These are phyloP conservation scores for Epizoanthus ramosus DNA, from an alignment of 92 coral and sea anemone genomes.

Conservation along the genomic window DNA sequence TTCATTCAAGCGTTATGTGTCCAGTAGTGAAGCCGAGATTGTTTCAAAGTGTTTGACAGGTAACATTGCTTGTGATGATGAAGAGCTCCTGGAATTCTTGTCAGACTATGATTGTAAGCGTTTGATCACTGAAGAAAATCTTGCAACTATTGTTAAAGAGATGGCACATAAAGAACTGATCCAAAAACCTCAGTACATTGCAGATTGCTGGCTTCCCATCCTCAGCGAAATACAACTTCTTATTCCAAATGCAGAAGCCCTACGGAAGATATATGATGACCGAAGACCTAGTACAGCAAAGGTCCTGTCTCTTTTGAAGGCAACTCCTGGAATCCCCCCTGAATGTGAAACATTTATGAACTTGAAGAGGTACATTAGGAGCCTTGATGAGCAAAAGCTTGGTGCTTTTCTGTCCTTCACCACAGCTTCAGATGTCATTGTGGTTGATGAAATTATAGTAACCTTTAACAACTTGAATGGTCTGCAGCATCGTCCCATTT, in stretches of 20 bases:
- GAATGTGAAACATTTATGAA: too few relatives aligned
- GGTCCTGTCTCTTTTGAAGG: background rate
- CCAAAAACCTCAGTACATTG: conserved; percentile 45
- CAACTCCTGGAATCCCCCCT: conserved; percentile 1
- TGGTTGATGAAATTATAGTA: background rate
- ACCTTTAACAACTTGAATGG: background rate
- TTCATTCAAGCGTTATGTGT: conserved; percentile 48
- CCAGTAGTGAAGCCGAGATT: conserved; percentile 31
- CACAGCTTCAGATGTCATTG: background rate
- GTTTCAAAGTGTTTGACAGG: conserved; percentile 42
- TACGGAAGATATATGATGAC: too few relatives aligned
- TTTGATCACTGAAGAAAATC: conserved; percentile 22
- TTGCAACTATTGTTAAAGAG: conserved; percentile 8
- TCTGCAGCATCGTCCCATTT: background rate
- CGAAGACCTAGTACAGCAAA: too few relatives aligned
- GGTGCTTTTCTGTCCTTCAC: background rate
- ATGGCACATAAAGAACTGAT: conserved; percentile 41
- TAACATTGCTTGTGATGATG: conserved; percentile 40
- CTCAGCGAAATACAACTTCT: conserved; percentile 12
- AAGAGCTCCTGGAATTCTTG: conserved; percentile 54
- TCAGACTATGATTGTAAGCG: conserved; percentile 52
- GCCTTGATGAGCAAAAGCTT: too few relatives aligned
- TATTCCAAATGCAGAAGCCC: conserved; percentile 26
- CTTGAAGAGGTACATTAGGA: too few relatives aligned
- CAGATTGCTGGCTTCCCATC: conserved; percentile 45